A percentile compares a stretch with the other conserved stretches of the same genome.
Conservation (phyloP, 2,797 vertebrate species). For the Diplodus sargus region DNA sequence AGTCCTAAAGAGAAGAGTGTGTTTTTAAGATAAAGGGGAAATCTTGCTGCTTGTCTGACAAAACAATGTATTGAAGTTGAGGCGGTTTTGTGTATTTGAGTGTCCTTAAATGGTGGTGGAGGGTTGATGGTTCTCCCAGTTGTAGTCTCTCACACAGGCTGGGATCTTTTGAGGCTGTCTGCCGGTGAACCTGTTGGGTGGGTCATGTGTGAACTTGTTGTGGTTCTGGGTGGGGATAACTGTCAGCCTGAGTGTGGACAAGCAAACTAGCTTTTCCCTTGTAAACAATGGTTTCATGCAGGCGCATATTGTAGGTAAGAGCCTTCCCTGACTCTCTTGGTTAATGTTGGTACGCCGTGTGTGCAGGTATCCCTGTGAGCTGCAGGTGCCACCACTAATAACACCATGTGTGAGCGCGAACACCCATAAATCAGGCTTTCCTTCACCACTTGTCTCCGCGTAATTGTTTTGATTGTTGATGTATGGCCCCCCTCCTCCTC, state of each 20-base stretch:
- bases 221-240: conserved; percentile 74
- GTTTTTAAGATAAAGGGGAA: conserved; percentile 5
- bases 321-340: background rate
- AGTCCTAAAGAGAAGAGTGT: background rate
- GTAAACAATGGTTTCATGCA: conserved; percentile 47
- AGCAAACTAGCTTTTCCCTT: conserved; percentile 22
- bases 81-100: conserved; percentile 37
- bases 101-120: conserved; percentile 41
- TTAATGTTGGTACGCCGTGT: conserved; percentile 10
- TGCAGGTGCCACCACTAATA: conserved; percentile 61
- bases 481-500: conserved; percentile 4
- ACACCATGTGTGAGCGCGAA: conserved; percentile 25
- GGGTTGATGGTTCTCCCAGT: conserved; percentile 18
- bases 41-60: conserved; percentile 8
- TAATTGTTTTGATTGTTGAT: conserved; percentile 73
- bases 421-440: conserved; percentile 12
- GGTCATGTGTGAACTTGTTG: conserved; percentile 80
- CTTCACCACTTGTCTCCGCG: conserved; percentile 19
- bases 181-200: conserved; percentile 76
- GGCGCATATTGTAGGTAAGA: background rate
- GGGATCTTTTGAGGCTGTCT: conserved; percentile 30
- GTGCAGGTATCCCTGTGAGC: conserved; percentile 17
- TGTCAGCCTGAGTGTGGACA: conserved; percentile 55
- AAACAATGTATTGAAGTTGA: background rate
- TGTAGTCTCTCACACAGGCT: conserved; percentile 19